Conservation (phyloP, 2,113 vertebrate genomes). For the Zapornia atra region DNA sequence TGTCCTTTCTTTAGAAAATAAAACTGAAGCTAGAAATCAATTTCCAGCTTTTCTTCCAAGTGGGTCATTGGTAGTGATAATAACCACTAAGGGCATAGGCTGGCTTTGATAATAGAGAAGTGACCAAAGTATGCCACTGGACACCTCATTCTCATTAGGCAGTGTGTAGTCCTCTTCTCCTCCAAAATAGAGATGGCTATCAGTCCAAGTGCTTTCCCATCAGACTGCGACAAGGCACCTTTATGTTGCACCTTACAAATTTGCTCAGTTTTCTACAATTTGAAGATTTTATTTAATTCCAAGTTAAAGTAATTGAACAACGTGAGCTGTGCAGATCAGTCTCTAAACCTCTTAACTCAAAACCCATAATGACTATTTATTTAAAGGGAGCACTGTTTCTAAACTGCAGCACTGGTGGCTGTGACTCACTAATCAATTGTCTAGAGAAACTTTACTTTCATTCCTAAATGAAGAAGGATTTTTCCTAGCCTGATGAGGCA, state of each 20-base stretch:
- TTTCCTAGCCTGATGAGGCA: neutral
- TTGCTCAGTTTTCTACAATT: neutral
- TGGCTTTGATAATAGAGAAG: neutral
- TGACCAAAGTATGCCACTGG: neutral
- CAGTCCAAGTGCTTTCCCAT: neutral
- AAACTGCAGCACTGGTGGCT: neutral
- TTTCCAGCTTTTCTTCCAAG: neutral
- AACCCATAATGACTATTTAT: neutral
- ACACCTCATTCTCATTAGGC: neutral
- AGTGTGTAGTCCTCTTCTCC: neutral
- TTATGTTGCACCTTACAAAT: neutral
- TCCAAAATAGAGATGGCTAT: neutral
- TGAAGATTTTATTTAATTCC: neutral
- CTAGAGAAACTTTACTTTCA: neutral
- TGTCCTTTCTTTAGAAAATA: slow-evolving; percentile 21
- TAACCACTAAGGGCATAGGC: neutral
- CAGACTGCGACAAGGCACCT: neutral
- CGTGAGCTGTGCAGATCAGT: neutral
- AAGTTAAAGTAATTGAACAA: neutral
- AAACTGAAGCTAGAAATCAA: neutral
- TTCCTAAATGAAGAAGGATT: neutral
- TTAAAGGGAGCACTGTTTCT: neutral
- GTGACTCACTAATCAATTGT: neutral
- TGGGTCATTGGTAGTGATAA: neutral
- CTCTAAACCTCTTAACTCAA: neutral